Percentiles rank a stretch among this genome's conserved stretches.
These are phyloP conservation scores for Trachelus iudaicus DNA, from an alignment of 2,888 invertebrate genomes.

Conservation along the genomic window DNA sequence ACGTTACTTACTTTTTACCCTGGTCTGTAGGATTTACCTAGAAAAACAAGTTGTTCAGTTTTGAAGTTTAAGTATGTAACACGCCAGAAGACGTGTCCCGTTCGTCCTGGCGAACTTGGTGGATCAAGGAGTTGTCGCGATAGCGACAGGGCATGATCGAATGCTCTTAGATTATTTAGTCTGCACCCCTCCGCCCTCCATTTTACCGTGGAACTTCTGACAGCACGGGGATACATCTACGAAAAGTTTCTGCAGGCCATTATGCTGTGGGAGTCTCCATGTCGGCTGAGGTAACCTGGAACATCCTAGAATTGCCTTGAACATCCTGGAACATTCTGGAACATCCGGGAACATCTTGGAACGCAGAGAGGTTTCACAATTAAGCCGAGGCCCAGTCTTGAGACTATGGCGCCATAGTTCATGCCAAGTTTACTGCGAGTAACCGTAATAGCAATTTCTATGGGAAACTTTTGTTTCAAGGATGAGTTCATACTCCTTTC, in stretches of 20 bases:
- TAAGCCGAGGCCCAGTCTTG: neutral
- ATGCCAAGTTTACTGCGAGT: neutral
- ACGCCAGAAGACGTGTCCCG: neutral
- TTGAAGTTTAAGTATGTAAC: neutral
- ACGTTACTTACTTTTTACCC: neutral
- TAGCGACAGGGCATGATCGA: slow-evolving; percentile 17
- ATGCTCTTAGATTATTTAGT: slow-evolving; percentile 18
- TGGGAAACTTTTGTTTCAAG: neutral
- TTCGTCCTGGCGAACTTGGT: neutral
- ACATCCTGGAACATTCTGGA: slow-evolving; percentile 2
- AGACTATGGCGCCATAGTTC: neutral
- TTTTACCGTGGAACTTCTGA: slow-evolving; percentile 4
- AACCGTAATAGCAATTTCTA: neutral
- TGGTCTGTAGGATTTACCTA: neutral
- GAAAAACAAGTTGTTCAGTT: neutral
- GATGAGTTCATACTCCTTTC: neutral
- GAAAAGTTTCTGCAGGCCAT: neutral
- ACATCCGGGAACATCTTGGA: slow-evolving; percentile 6
- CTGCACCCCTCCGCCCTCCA: neutral
- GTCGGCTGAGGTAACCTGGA: neutral
- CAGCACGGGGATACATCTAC: slow-evolving; percentile 5
- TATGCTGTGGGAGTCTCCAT: neutral
- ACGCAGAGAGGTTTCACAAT: neutral
- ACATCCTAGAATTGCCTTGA: neutral
- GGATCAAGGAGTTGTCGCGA: slow-evolving; percentile 6